These are phyloP conservation scores for Malurus leucopterus DNA, from an alignment of 2,797 vertebrate species.

Conservation along the genomic window DNA sequence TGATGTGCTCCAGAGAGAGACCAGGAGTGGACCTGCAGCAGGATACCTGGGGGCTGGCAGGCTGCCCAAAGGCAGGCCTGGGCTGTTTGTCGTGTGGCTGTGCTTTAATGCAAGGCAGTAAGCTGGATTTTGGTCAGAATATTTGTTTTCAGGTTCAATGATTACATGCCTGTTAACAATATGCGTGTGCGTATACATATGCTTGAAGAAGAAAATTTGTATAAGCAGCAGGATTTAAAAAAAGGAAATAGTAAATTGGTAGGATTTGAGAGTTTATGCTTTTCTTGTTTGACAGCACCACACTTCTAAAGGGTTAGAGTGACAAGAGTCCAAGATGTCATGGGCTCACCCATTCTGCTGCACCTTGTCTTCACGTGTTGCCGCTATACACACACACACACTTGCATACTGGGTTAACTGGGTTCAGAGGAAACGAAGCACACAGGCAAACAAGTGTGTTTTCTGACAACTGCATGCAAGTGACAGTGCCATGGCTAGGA, in stretches of 20 bases:
- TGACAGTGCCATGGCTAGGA: not conserved
- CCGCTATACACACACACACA: not conserved
- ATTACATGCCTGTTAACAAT: not conserved
- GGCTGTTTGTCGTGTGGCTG: not conserved
- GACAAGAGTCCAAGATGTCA: not conserved
- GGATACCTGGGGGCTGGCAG: not conserved
- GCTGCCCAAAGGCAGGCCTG: not conserved
- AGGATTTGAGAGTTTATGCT: not conserved
- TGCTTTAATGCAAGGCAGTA: not conserved
- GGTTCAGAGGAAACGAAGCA: not conserved
- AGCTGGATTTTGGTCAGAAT: not conserved
- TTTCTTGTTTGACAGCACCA: not conserved
- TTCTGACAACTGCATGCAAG: not conserved
- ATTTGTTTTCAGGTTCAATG: not conserved
- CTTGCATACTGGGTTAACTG: not conserved
- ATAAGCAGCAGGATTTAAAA: not conserved
- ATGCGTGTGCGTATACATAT: fast-evolving
- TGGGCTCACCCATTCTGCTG: not conserved
- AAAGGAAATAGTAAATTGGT: not conserved
- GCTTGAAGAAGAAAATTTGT: not conserved
- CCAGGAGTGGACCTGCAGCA: not conserved
- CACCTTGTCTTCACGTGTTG: fast-evolving
- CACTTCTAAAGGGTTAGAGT: not conserved
- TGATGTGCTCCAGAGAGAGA: not conserved
- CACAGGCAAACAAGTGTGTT: not conserved